phyloP scores from a whole-genome alignment of 2,888 invertebrate genomes.

The Ceraclea dissimilis region DNA sequence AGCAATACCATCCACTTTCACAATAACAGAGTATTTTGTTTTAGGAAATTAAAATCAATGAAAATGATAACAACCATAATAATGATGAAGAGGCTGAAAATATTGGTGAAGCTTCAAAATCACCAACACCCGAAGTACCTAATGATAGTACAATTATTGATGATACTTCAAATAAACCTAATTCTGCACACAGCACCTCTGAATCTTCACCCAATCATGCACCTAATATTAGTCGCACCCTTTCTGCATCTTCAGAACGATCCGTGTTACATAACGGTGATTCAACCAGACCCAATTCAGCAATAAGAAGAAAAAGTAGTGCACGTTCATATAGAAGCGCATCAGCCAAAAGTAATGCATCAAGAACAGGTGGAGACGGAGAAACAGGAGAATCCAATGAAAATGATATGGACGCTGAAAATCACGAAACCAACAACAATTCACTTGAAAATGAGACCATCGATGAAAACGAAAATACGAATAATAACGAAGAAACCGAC shows the following conservation, averaged over 20 bases:
- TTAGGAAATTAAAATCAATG: conserved; percentile 23
- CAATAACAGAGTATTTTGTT: conserved; percentile 18
- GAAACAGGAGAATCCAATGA: not conserved
- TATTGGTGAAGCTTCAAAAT: conserved; percentile 1
- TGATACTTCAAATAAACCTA: conserved; percentile 1
- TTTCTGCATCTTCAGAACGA: conserved; percentile 4
- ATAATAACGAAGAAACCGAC: conserved; percentile 12
- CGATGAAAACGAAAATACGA: conserved; percentile 7
- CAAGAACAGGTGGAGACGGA: not conserved
- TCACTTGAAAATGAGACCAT: not conserved
- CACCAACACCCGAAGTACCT: not conserved
- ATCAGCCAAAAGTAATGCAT: not conserved
- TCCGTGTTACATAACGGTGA: not conserved
- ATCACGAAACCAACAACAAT: not conserved
- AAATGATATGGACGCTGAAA: not conserved
- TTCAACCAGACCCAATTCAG: not conserved
- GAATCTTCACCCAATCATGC: conserved; percentile 9
- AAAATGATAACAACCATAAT: conserved; percentile 24
- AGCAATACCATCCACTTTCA: conserved; percentile 5
- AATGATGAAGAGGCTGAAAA: conserved; percentile 5
- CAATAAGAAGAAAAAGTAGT: not conserved
- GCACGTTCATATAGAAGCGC: not conserved
- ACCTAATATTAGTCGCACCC: conserved; percentile 10
- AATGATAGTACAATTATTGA: conserved; percentile 4
- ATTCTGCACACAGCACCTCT: conserved; percentile 12